Evolutionary conservation across 1,140 invertebrate genomes (phyloP), one percentile per base, ranked within the genome.

Genomic region (Solenopsis invicta): DNA sequence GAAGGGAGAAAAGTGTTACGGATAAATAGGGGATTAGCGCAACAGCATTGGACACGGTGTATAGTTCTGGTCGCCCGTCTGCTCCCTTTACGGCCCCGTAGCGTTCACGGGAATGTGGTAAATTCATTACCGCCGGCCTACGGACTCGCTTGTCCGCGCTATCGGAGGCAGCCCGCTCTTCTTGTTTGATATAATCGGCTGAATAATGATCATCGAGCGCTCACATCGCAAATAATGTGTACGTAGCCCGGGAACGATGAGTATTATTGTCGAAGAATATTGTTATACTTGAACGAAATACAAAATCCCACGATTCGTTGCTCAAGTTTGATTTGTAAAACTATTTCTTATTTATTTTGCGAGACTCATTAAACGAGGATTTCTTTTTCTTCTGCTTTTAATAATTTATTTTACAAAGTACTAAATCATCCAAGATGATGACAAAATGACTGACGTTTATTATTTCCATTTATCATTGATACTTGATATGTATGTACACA

Each of bases 1-100:
- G 86, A 88, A 86, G 71, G 56, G 71, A 85, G 89, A 91, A 86
- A 88, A 88, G 77, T 88, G 89, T 86, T 88, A 88, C 89, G 89
- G 76, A 89, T 88, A 89, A 90, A 85, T 85, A 81, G 77, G 69
- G 89, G 77, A 91, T 90, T 89, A 90, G 62, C 78, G 75, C 48
- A 62, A 84, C 48, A 74, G 76, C 54, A 85, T 80, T 87, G 78
- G 52, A 64, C 61, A 75, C n/a, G 67, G 34, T 74, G 80, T 77
- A 85, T 87, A 89, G 80, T 87, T 85, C 52, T 62, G 52, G 41
- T 37, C 41, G 86, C 41, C 54, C 72, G 54, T 54, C 34, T 56
- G 29, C 13, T 67, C 29, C 62, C 62, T 81, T 75, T 75, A 76
- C 64, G 29, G 87, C 56, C 21, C 18, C 52, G 81, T 52, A 21